phyloP scores from a whole-genome alignment of 2,888 invertebrate species.

The Drosophila bunnanda region DNA sequence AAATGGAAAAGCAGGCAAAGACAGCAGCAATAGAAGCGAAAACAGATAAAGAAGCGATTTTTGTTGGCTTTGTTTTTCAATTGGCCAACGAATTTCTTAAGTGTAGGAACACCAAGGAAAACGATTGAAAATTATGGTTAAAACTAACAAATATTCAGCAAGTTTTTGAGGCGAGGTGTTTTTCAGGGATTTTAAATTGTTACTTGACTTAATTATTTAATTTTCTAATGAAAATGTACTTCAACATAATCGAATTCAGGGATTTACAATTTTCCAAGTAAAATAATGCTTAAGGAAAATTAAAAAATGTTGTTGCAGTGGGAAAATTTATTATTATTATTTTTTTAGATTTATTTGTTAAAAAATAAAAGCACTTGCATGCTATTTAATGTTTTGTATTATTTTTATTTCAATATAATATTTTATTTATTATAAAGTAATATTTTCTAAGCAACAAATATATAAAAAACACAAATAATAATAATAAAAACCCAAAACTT shows the following conservation, averaged over 20 bases:
- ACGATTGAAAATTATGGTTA: not conserved
- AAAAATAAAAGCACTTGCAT: not conserved
- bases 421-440: not conserved
- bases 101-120: not conserved
- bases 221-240: no score
- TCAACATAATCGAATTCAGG: no score
- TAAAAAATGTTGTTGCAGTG: no score
- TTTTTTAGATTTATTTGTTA: not conserved
- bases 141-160: not conserved
- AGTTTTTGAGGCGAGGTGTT: no score
- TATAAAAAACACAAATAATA: not conserved
- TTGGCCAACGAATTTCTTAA: constrained; percentile 1
- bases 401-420: not conserved
- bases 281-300: no score
- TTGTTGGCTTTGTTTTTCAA: not conserved
- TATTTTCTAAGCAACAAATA: not conserved
- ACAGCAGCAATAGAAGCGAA: not conserved
- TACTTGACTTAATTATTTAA: no score
- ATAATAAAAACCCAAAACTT: not conserved
- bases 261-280: no score
- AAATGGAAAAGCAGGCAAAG: constrained; percentile 2
- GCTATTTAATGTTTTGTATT: not conserved
- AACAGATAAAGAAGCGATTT: constrained; percentile 3
- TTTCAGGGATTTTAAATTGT: no score
- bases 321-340: no score